Evolutionary conservation across 1,140 invertebrate genomes (phyloP), one percentile per base, ranked within the genome.

Genomic region (Zaprionus nigranus): DNA sequence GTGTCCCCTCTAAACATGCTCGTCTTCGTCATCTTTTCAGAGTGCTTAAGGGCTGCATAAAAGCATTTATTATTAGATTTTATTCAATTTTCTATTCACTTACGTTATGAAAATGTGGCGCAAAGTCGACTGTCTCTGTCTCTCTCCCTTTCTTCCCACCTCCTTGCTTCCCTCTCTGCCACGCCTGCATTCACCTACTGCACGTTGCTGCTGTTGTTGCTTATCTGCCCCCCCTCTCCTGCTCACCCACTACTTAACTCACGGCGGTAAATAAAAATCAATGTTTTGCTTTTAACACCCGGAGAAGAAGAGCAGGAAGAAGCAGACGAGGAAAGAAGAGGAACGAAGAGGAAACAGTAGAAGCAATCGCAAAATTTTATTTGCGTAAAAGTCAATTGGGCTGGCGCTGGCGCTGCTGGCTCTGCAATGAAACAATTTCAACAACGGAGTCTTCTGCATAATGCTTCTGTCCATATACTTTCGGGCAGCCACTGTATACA

Each of bases 31-130:
- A 88, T 88, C 84, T 88, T 88, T 90, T 79, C 85, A 85, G 85
- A 90, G 85, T 90, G 85, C 85, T 90, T 90, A 90, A 90, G 85
- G 85, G 85, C 85, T 90, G 85, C 85, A 90, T 90, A 90, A 90
- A 90, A 90, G 85, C 85, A 90, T 90, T 90, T 90, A 90, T 90
- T 90, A 90, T 90, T 90, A 90, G 85, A 90, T 90, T 90, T 90
- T 82, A 90, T 90, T 90, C 85, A 90, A 90, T 90, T 90, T 90
- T 90, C 85, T 90, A 90, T 90, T 90, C 86, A 90, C 85, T 90
- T 90, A 90, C 85, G 81, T 90, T 90, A 90, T 90, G 85, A 90
- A 90, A 90, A 90, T 90, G 85, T 90, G 82, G 84, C 81, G 85
- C 78, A 65, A 67, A 81, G 67, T 79, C 40, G 40, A 38, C 40